A percentile compares a stretch with the other conserved stretches of the same genome.
Evolutionary conservation across 2,113 vertebrate species (phyloP).

Genomic region (Hyaena hyaena): DNA sequence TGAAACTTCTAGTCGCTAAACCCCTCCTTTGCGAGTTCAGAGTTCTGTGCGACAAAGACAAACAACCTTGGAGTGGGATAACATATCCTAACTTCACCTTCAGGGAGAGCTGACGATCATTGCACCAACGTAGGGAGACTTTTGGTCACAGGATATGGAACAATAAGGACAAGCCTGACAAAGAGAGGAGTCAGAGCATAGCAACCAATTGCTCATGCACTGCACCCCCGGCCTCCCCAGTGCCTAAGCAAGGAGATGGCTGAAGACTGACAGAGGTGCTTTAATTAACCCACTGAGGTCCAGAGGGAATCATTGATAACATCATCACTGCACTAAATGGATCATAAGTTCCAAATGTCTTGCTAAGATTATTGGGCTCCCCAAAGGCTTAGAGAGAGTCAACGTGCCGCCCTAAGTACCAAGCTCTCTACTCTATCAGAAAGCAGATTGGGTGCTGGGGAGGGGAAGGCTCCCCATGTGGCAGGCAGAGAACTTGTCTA

Average conservation of each 20-base stretch:
- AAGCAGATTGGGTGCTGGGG: rapidly evolving
- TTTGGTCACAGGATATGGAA: not conserved
- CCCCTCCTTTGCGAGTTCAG: not conserved
- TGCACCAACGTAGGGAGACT: not conserved
- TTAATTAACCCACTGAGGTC: not conserved
- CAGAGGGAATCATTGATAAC: not conserved
- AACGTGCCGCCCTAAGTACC: not conserved
- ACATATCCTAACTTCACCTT: not conserved
- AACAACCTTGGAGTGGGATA: not conserved
- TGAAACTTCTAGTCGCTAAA: not conserved
- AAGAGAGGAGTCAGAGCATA: not conserved
- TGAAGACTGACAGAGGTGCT: not conserved
- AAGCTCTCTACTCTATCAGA: not conserved
- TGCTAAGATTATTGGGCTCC: not conserved
- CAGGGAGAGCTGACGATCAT: not conserved
- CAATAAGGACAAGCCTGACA: not conserved
- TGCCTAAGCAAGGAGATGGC: not conserved
- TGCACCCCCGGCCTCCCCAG: not conserved
- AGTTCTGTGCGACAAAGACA: not conserved
- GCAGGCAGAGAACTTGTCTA: not conserved
- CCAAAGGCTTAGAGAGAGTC: not conserved
- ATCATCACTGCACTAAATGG: not conserved
- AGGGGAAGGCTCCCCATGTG: rapidly evolving
- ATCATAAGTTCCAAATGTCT: not conserved
- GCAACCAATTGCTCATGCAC: not conserved